Base-by-base conservation (phyloP, 2,797 vertebrate species). In the Spinus pinus region DNA sequence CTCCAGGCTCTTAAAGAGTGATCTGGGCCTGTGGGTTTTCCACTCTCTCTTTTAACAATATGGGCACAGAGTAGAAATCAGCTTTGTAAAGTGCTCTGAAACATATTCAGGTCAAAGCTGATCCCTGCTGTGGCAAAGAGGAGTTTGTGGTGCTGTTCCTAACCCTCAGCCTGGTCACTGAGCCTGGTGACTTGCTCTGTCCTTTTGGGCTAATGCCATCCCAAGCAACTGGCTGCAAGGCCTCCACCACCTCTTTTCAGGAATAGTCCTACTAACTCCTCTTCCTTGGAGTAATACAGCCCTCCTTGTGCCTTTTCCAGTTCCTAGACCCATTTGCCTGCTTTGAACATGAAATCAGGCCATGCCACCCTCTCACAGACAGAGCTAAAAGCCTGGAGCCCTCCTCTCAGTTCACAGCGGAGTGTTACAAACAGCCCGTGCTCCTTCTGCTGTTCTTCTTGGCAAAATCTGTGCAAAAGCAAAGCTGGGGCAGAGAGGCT, bases 371-470 rank as follows among this genome's bases (percentile, higher is more conserved):
- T 65, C 39, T 42, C 14, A 9, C 60, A 53, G 22, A 33, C 46
- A 18, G 24, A 33, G 20, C 9, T 41, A 41, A 77, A 30, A 1
- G 1, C n/a, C 30, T 73, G 33, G 61, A 7, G 1, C n/a, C 67
- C 31, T 30, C 14, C 51, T 53, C 70, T 64, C 4, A 1, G 20
- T 8, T 81, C 65, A 18, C 33, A 67, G 6, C 2, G 8, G 37
- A 35, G 39, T 0, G 1, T 16, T 47, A 61, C 2, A 80, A 39
- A 44, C 60, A 47, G 28, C 10, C 60, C 0, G 0, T 8, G 67
- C 65, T 83, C 46, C 12, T 85, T 73, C 78, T 77, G 62, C 41
- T 54, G 56, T 1, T 73, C 50, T 27, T 71, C 57, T 82, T 12
- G 24, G 42, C n/a, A 53, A 61, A 90, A 23, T 2, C 65, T 6